Percentiles rank a stretch among this genome's conserved stretches.
phyloP scores from a whole-genome alignment of 2,113 vertebrate species.

The Scomber japonicus region DNA sequence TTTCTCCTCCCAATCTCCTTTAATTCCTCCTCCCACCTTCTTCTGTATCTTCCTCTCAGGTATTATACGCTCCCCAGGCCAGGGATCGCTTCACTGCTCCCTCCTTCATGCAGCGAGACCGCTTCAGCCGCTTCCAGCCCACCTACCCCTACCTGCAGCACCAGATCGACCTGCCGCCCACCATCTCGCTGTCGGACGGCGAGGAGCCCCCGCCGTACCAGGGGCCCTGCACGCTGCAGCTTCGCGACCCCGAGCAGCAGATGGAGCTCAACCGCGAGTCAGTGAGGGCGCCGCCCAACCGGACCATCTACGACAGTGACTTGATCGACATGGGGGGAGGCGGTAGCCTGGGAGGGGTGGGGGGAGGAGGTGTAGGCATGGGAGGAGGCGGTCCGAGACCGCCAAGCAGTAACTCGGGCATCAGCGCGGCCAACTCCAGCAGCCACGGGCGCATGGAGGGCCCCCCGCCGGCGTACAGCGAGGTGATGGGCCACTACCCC shows the following conservation, averaged over 20 bases:
- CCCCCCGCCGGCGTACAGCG: slow-evolving; percentile 96
- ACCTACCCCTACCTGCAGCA: slow-evolving; percentile 97
- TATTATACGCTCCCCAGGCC: slow-evolving; percentile 91
- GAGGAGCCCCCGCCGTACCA: slow-evolving; percentile 97
- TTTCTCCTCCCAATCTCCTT: no score
- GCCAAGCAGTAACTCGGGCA: slow-evolving; percentile 97
- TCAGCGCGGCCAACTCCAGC: slow-evolving; percentile 93
- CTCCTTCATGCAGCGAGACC: slow-evolving; percentile 94
- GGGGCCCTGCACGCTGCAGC: slow-evolving; percentile 94
- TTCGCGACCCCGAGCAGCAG: slow-evolving; percentile 97
- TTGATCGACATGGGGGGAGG: slow-evolving; percentile 93
- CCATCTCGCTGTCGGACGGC: slow-evolving; percentile 96
- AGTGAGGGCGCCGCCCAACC: slow-evolving; percentile 95
- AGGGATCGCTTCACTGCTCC: slow-evolving; percentile 92
- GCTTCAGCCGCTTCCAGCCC: slow-evolving; percentile 97
- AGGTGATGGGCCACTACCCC: slow-evolving; percentile 94
- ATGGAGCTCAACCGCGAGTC: slow-evolving; percentile 98
- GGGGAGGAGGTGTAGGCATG: slow-evolving; percentile 43
- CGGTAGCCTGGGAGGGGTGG: slow-evolving; percentile 47
- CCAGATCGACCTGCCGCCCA: slow-evolving; percentile 97
- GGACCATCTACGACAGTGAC: slow-evolving; percentile 98
- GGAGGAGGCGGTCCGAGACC: slow-evolving; percentile 90
- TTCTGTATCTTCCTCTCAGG: slow-evolving; percentile 78
- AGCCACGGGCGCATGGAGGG: slow-evolving; percentile 93
- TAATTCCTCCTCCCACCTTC: not conserved